Evolutionary conservation across 2,888 invertebrate genomes (phyloP), one percentile per base, ranked within the genome.

Genomic region (Macropis europaea): DNA sequence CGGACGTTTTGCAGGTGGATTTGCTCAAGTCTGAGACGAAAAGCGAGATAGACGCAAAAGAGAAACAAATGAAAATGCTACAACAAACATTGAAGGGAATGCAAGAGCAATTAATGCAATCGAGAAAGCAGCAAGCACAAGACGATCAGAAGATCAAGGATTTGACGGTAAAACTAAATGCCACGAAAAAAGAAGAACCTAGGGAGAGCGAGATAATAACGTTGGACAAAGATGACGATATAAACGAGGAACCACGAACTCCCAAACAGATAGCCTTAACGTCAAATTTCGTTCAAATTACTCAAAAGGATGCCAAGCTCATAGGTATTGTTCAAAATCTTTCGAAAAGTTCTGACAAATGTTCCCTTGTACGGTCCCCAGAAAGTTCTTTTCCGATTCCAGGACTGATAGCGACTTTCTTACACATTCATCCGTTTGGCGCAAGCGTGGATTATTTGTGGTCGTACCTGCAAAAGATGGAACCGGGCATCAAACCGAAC

Each of bases 401-500:
- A 91, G 93, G 93, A 84, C 92, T 98, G 63, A 95, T 97, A 84
- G 95, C 97, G 3, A 95, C 97, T 5, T 98, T 97, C 90, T 92
- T 98, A 56, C 94, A 97, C 90, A 96, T 98, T 36, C 98, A 98
- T 90, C 98, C 98, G 0, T 95, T 95, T 86, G 98, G 98, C 47
- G 97, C 97, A 1, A 96, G 95, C 67, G 92, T 97, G 1, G 97
- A 97, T 88, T 96, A 97, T 90, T 95, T 98, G 75, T 96, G 96
- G 92, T 96, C 96, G 6, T 98, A 97, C 90, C 93, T 98, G 19
- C 95, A 96, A 84, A 96, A 95, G 86, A 91, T 97, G 77, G 94
- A 96, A 83, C 92, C 95, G 1, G 92, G 92, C 78, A 91, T 95
- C 50, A 92, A 94, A 68, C 94, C 95, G 48, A 93, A 94, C 38